These are phyloP conservation scores for Rhagologus leucostigma DNA, from an alignment of 2,113 vertebrate species.

Conservation along the genomic window DNA sequence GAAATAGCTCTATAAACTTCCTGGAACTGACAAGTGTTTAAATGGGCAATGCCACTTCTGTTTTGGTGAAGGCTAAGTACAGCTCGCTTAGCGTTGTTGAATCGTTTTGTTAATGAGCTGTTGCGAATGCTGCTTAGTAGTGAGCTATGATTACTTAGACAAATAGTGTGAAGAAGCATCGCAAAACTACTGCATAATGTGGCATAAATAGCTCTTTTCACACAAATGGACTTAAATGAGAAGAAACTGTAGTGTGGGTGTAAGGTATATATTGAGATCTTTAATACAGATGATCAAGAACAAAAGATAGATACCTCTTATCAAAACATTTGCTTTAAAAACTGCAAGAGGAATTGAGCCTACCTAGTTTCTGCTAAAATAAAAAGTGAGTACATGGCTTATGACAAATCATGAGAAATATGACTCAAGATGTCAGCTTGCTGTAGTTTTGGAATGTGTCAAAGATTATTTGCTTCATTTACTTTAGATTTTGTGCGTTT, in stretches of 20 bases:
- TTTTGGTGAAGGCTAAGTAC: fast-evolving
- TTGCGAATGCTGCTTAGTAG: background rate
- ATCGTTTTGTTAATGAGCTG: background rate
- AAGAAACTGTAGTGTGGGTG: background rate
- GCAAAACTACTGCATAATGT: background rate
- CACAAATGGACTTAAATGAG: background rate
- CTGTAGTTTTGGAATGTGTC: background rate
- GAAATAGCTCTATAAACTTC: background rate
- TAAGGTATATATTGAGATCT: background rate
- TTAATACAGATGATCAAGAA: background rate
- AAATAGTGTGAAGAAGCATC: background rate
- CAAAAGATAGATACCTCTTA: background rate
- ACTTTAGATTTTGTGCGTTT: background rate
- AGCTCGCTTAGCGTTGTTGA: background rate
- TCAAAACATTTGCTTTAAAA: background rate
- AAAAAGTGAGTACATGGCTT: conserved; percentile 11
- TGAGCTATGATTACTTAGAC: background rate
- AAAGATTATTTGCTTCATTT: background rate
- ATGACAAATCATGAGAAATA: background rate
- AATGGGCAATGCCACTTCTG: background rate
- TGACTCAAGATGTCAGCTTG: conserved; percentile 33
- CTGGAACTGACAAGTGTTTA: background rate
- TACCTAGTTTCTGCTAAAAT: conserved; percentile 3
- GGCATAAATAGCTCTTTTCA: background rate
- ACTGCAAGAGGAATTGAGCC: background rate